Conservation (phyloP, 2,113 vertebrate species). For the Rhea americana region DNA sequence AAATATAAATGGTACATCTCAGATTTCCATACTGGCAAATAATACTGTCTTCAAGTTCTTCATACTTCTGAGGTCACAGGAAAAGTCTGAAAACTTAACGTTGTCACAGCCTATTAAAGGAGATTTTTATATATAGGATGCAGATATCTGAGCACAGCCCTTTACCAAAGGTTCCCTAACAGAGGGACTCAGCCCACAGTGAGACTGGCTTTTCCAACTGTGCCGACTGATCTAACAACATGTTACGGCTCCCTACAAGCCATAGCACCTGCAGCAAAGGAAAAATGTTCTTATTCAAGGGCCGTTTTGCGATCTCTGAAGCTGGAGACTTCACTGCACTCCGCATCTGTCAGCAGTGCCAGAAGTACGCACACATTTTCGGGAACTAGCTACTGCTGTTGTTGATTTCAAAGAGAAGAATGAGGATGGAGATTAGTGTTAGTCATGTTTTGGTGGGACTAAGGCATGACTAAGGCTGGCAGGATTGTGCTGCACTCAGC, state of each 20-base stretch:
- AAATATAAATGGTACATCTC: neutral
- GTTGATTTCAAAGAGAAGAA: neutral
- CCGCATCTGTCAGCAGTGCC: neutral
- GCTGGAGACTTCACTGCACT: fast-evolving
- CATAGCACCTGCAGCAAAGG: neutral
- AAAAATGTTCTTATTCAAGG: fast-evolving
- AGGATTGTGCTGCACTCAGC: neutral
- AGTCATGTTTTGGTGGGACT: neutral
- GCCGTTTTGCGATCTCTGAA: neutral
- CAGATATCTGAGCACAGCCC: neutral
- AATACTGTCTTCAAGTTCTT: neutral
- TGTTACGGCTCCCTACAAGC: neutral
- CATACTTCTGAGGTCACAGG: neutral
- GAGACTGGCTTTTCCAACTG: neutral
- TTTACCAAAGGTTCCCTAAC: fast-evolving
- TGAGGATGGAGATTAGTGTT: neutral
- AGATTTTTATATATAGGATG: fast-evolving
- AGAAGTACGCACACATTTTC: neutral
- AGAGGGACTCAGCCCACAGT: neutral
- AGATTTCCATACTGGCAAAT: neutral
- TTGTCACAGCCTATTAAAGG: neutral
- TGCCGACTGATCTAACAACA: neutral
- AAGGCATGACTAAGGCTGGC: neutral
- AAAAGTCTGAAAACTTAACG: neutral
- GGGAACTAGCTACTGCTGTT: neutral